Percentiles rank a stretch among this genome's conserved stretches.
phyloP scores from a whole-genome alignment of 2,888 invertebrate genomes.

The Epirrhoe alternata region DNA sequence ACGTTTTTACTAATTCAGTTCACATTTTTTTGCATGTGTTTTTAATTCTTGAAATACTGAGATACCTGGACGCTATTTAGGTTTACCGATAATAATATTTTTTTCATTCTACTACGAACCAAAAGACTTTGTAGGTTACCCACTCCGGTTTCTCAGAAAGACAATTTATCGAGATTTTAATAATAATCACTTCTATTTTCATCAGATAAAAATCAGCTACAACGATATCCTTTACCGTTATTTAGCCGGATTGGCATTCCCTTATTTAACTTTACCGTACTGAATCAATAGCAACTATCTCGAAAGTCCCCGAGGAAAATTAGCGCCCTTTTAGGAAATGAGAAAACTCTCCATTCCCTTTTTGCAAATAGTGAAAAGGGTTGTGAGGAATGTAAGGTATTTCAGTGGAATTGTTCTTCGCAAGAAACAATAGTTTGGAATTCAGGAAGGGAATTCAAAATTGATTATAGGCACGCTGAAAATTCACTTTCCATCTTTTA shows the following conservation, averaged over 20 bases:
- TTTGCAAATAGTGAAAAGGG: conserved; percentile 48
- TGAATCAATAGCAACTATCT: conserved; percentile 46
- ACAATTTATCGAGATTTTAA: neutral
- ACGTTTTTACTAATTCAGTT: no score
- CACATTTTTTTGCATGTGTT: no score
- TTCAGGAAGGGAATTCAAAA: conserved; percentile 22
- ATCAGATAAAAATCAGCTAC: conserved; percentile 28
- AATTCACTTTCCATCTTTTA: neutral
- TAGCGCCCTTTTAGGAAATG: conserved; percentile 53
- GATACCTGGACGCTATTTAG: no score
- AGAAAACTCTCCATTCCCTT: conserved; percentile 48
- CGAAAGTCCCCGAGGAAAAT: conserved; percentile 50
- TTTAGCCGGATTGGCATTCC: conserved; percentile 28
- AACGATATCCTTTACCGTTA: conserved; percentile 30
- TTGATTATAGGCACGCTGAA: conserved; percentile 6
- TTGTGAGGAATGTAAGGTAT: conserved; percentile 41
- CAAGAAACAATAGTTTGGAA: conserved; percentile 21
- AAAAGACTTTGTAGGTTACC: no score
- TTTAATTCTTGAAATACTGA: no score
- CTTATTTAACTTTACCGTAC: conserved; percentile 41
- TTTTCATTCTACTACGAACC: no score
- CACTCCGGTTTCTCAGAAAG: neutral
- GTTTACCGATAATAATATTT: no score
- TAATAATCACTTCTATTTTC: neutral
- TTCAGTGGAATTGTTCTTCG: conserved; percentile 32